Evolutionary conservation across 2,888 invertebrate genomes (phyloP).

Genomic region (Ypsolopha scabrella): DNA sequence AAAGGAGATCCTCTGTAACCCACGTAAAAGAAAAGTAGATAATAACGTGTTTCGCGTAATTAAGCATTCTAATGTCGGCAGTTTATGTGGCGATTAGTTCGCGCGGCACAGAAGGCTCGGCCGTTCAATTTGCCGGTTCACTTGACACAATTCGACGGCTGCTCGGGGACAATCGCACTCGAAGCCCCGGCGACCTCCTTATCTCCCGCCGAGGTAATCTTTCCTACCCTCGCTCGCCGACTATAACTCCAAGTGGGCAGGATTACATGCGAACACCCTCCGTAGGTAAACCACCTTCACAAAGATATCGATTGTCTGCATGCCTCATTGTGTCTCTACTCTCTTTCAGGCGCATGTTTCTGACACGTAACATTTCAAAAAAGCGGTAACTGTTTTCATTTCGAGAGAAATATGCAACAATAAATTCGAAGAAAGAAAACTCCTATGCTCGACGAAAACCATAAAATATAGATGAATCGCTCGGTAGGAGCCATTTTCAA

Average conservation of each 20-base stretch:
- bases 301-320: conserved; percentile 64
- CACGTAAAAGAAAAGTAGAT: conserved; percentile 15
- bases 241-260: conserved; percentile 70
- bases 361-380: not conserved
- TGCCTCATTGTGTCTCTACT: conserved; percentile 13
- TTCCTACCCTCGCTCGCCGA: conserved; percentile 68
- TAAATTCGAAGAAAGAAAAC: not conserved
- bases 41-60: conserved; percentile 48
- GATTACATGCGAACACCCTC: conserved; percentile 67
- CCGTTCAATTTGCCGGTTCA: conserved; percentile 71
- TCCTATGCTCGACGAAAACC: conserved; percentile 12
- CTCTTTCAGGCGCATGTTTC: not conserved
- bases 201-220: conserved; percentile 70
- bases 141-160: conserved; percentile 71
- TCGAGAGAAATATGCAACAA: not conserved
- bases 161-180: conserved; percentile 71
- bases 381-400: not conserved
- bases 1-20: too few relatives aligned
- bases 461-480: conserved; percentile 52
- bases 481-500: conserved; percentile 53
- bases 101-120: conserved; percentile 62
- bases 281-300: conserved; percentile 61
- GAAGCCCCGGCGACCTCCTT: conserved; percentile 69
- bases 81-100: conserved; percentile 68
- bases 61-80: conserved; percentile 48